These are phyloP conservation scores for Argyrosomus japonicus DNA, from an alignment of 2,113 vertebrate species.

Conservation along the genomic window DNA sequence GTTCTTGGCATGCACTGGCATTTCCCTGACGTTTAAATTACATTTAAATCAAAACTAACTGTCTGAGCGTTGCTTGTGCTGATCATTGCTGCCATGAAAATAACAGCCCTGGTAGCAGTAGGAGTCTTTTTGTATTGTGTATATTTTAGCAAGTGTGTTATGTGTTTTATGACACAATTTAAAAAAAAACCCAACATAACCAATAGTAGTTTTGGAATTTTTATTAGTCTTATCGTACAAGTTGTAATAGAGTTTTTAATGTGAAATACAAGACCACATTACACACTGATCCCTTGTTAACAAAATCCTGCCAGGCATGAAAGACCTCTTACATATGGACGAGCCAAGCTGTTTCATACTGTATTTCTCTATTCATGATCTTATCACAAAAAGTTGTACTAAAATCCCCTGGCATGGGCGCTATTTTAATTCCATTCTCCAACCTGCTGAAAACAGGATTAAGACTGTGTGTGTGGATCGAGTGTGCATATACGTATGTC, in stretches of 20 bases:
- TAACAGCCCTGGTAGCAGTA: background rate
- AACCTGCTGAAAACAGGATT: constrained; percentile 73
- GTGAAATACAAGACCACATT: constrained; percentile 22
- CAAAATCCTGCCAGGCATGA: constrained; percentile 17
- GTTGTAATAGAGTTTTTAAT: constrained; percentile 29
- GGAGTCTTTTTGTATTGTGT: background rate
- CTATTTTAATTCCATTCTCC: constrained; percentile 62
- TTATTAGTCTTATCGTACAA: background rate
- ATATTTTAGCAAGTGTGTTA: background rate
- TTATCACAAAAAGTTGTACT: constrained; percentile 54
- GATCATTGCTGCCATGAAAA: background rate
- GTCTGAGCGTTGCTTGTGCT: background rate
- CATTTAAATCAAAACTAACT: background rate
- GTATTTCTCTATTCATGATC: constrained; percentile 54
- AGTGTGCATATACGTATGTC: constrained; percentile 21
- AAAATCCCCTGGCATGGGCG: constrained; percentile 20
- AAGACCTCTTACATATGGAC: background rate
- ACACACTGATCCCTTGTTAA: constrained; percentile 25
- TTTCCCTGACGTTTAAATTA: background rate
- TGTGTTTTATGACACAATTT: background rate
- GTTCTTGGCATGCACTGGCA: background rate
- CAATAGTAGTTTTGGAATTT: background rate
- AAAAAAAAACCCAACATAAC: background rate
- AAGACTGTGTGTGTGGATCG: constrained; percentile 27
- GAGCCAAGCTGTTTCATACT: constrained; percentile 24